Percentiles rank a stretch among this genome's conserved stretches.
phyloP scores from a whole-genome alignment of 2,888 invertebrate genomes.

The Microdon myrmicae region DNA sequence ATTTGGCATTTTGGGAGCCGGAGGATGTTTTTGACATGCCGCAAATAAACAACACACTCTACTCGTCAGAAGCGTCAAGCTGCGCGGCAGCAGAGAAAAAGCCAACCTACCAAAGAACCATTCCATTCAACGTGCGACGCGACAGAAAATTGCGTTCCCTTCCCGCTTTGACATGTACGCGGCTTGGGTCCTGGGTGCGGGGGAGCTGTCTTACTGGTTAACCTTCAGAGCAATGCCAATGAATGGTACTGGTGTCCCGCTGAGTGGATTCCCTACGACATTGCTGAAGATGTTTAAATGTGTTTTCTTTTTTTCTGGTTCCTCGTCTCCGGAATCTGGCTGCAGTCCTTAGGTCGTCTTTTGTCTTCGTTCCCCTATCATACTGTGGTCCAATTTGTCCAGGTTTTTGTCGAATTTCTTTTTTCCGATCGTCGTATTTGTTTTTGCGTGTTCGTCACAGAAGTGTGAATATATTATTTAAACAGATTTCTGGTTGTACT shows the following conservation, averaged over 20 bases:
- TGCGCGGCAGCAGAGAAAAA: slow-evolving; percentile 5
- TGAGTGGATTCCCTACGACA: slow-evolving; percentile 39
- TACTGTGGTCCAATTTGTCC: slow-evolving; percentile 51
- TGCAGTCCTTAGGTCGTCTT: slow-evolving; percentile 24
- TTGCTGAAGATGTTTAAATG: slow-evolving; percentile 19
- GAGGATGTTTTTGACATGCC: slow-evolving; percentile 46
- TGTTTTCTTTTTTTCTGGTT: no score
- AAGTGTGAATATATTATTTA: slow-evolving; percentile 52
- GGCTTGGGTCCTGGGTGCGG: slow-evolving; percentile 32
- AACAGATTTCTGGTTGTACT: slow-evolving; percentile 46
- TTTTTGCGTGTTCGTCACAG: slow-evolving; percentile 34
- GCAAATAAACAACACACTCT: slow-evolving; percentile 49
- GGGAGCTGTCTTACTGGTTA: slow-evolving; percentile 46
- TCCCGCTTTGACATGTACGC: slow-evolving; percentile 3
- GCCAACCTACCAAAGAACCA: slow-evolving; percentile 3
- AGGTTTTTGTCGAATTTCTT: slow-evolving; percentile 35
- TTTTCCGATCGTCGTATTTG: slow-evolving; percentile 14
- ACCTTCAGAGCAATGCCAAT: slow-evolving; percentile 34
- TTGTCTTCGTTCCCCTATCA: slow-evolving; percentile 34
- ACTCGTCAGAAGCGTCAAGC: slow-evolving; percentile 43
- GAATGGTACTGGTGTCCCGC: slow-evolving; percentile 37
- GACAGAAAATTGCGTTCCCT: slow-evolving; percentile 26
- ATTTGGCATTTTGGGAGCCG: slow-evolving; percentile 32
- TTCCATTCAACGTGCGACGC: slow-evolving; percentile 34
- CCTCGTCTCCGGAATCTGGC: slow-evolving; percentile 19